These are phyloP conservation scores for Leptopilina myrica DNA, from an alignment of 2,888 invertebrate genomes.

Conservation along the genomic window DNA sequence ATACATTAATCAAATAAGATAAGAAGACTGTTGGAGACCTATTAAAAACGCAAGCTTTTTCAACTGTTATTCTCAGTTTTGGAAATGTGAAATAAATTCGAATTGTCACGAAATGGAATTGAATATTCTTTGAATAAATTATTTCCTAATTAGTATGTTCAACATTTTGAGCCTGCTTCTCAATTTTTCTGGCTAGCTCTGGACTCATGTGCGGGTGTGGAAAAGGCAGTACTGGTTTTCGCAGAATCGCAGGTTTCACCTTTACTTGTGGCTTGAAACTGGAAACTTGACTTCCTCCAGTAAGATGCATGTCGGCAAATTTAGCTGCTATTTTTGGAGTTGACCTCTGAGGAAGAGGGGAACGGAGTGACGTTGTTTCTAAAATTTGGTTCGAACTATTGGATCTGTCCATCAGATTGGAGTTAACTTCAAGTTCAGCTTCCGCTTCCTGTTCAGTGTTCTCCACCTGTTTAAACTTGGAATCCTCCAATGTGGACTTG, in stretches of 20 bases:
- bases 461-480: conserved; percentile 58
- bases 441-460: conserved; percentile 18
- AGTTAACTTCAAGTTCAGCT: conserved; percentile 43
- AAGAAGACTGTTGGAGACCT: no score
- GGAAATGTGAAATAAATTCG: neutral
- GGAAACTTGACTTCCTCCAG: conserved; percentile 78
- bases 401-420: conserved; percentile 67
- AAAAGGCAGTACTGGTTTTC: conserved; percentile 81
- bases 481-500: conserved; percentile 69
- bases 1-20: no score
- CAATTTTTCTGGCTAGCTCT: conserved; percentile 73
- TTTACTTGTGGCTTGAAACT: conserved; percentile 86
- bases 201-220: conserved; percentile 76
- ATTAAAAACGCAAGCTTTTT: no score
- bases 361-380: conserved; percentile 66
- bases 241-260: conserved; percentile 89
- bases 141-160: conserved; percentile 66
- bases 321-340: conserved; percentile 82
- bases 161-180: conserved; percentile 72
- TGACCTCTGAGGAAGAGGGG: conserved; percentile 80
- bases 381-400: conserved; percentile 71
- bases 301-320: conserved; percentile 82
- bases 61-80: neutral
- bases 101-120: neutral
- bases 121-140: neutral